Percentiles rank a stretch among this genome's conserved stretches.
Evolutionary conservation across 2,113 vertebrate genomes (phyloP).

Genomic region (Chamaetylas fuelleborni): DNA sequence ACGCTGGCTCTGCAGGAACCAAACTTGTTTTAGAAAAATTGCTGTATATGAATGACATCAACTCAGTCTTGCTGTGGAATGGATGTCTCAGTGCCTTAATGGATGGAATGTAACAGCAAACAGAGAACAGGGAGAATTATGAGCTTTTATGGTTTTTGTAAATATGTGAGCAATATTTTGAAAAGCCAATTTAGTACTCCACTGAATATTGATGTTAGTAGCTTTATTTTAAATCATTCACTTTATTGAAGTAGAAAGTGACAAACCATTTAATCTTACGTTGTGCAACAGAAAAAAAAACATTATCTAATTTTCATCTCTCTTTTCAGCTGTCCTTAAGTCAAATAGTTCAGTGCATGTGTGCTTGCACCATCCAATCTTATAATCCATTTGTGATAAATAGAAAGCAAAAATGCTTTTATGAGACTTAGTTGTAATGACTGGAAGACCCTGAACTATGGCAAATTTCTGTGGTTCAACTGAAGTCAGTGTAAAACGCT

Average conservation of each 20-base stretch:
- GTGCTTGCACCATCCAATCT: background rate
- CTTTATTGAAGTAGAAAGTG: background rate
- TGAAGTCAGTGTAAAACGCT: background rate
- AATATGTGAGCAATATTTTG: background rate
- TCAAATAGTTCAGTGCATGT: background rate
- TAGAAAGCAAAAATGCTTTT: background rate
- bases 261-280: background rate
- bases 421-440: background rate
- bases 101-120: background rate
- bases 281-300: background rate
- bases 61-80: background rate
- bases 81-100: background rate
- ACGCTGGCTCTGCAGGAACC: background rate
- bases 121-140: background rate
- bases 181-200: background rate
- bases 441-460: background rate
- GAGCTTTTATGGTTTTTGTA: background rate
- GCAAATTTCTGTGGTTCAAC: background rate
- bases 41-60: background rate
- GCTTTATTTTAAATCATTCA: background rate
- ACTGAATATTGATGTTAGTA: background rate
- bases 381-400: background rate
- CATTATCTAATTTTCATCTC: background rate
- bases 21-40: background rate
- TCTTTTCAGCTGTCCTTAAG: background rate